These are phyloP conservation scores for Falco novaeseelandiae DNA, from an alignment of 2,797 vertebrate genomes.

Conservation along the genomic window DNA sequence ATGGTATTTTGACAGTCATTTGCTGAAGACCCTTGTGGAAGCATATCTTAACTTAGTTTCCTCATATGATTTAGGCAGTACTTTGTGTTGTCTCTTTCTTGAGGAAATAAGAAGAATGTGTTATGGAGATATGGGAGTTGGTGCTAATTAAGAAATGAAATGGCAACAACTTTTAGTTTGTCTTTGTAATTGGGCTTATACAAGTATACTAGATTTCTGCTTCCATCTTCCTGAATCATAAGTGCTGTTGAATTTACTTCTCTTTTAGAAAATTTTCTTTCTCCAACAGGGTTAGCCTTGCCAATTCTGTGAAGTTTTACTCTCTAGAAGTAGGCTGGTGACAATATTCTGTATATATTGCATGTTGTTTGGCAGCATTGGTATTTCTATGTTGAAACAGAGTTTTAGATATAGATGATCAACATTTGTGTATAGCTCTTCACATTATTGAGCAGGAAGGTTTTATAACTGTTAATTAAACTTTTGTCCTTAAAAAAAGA, in stretches of 20 bases:
- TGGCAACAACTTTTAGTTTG: neutral
- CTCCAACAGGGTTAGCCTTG: neutral
- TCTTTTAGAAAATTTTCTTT: neutral
- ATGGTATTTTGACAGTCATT: neutral
- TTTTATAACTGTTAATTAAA: neutral
- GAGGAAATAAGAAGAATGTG: neutral
- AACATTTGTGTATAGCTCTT: neutral
- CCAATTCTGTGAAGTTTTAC: neutral
- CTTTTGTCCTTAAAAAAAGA: neutral
- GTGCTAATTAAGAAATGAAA: neutral
- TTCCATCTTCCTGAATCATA: neutral
- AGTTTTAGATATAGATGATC: neutral
- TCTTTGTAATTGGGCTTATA: neutral
- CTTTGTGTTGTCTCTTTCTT: neutral
- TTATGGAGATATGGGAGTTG: neutral
- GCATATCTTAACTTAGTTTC: neutral
- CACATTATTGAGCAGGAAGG: neutral
- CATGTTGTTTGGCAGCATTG: neutral
- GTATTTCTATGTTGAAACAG: neutral
- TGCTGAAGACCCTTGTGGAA: neutral
- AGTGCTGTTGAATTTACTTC: neutral
- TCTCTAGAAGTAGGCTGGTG: neutral
- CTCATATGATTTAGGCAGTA: neutral
- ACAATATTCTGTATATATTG: neutral
- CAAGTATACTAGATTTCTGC: neutral